phyloP scores from a whole-genome alignment of 2,888 invertebrate species.

The Cyclophora albipunctata region DNA sequence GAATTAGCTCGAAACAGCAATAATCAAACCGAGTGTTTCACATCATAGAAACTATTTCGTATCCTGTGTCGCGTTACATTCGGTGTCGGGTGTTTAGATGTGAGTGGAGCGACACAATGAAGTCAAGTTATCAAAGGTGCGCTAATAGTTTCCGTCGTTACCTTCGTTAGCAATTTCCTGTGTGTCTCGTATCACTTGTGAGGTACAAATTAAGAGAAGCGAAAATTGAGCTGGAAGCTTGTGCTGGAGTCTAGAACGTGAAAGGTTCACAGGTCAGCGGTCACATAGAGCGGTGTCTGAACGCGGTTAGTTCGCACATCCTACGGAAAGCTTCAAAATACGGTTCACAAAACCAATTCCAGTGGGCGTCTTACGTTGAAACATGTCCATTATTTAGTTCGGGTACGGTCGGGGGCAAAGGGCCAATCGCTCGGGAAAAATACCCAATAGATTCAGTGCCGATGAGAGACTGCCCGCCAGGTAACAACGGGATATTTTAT shows the following conservation, averaged over 20 bases:
- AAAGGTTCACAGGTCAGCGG: slow-evolving; percentile 25
- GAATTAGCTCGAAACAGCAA: no score
- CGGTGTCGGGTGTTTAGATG: not conserved
- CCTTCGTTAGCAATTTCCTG: slow-evolving; percentile 25
- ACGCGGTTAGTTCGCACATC: slow-evolving; percentile 41
- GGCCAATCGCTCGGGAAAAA: slow-evolving; percentile 49
- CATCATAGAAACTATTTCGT: no score
- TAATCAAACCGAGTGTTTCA: no score
- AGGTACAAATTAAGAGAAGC: slow-evolving; percentile 22
- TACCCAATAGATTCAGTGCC: slow-evolving; percentile 46
- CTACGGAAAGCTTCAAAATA: slow-evolving; percentile 53
- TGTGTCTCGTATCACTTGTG: slow-evolving; percentile 17
- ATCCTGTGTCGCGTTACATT: no score
- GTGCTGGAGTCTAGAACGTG: slow-evolving; percentile 16
- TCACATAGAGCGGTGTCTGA: slow-evolving; percentile 24
- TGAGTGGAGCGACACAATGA: slow-evolving; percentile 1
- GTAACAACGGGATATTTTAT: slow-evolving; percentile 55
- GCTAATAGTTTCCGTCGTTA: slow-evolving; percentile 23
- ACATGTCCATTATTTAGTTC: slow-evolving; percentile 61
- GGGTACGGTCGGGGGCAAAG: slow-evolving; percentile 36
- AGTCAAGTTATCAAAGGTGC: slow-evolving; percentile 17
- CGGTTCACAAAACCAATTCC: slow-evolving; percentile 59
- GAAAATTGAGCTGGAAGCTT: slow-evolving; percentile 17
- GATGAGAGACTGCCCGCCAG: slow-evolving; percentile 43
- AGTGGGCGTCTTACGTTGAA: slow-evolving; percentile 43